Evolutionary conservation across 2,113 vertebrate genomes (phyloP).

Genomic region (Oncorhynchus tshawytscha): DNA sequence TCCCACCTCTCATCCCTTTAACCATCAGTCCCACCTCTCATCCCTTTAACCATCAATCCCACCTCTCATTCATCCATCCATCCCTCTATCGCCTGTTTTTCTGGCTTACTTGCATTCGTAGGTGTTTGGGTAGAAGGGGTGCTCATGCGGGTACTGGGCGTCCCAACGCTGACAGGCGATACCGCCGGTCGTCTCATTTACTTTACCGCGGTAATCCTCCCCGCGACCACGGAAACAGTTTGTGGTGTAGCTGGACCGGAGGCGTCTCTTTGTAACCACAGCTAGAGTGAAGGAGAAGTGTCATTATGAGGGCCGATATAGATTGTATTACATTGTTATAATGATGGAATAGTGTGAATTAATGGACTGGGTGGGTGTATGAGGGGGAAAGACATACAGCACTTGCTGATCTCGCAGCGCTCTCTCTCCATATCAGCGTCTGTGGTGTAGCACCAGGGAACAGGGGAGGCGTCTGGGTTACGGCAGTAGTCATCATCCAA

Average conservation of each 20-base stretch:
- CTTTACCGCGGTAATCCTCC: conserved; percentile 84
- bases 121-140: conserved; percentile 85
- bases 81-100: background rate
- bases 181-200: conserved; percentile 84
- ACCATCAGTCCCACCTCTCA: too few species aligned
- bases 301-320: background rate
- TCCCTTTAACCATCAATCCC: too few species aligned
- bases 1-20: too few species aligned
- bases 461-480: conserved; percentile 89
- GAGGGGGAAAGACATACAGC: conserved; percentile 72
- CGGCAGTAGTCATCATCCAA: conserved; percentile 96
- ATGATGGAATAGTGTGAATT: too few species aligned
- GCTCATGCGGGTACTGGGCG: conserved; percentile 82
- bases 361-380: background rate
- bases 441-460: conserved; percentile 94
- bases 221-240: conserved; percentile 88
- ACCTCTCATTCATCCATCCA: background rate
- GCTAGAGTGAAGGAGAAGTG: conserved; percentile 43
- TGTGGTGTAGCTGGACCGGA: conserved; percentile 70
- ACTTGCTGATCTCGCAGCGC: conserved; percentile 83
- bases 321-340: too few species aligned
- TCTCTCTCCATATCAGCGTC: conserved; percentile 79
- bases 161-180: conserved; percentile 94
- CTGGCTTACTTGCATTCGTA: conserved; percentile 90
- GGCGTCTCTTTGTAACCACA: conserved; percentile 65